phyloP scores from a whole-genome alignment of 2,797 vertebrate species.

The Clarias fuscus region DNA sequence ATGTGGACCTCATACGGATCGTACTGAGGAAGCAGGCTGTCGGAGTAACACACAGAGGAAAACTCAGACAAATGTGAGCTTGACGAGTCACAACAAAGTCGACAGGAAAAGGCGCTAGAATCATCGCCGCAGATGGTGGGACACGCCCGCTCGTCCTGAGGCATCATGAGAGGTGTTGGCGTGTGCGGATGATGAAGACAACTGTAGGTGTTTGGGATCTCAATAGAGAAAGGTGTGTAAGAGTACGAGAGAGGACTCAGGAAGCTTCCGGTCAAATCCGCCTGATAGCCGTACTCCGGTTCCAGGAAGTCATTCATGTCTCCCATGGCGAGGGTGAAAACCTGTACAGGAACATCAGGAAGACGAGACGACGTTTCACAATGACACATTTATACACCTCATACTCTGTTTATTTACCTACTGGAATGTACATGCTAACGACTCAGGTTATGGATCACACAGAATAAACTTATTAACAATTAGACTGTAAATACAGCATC shows the following conservation, averaged over 20 bases:
- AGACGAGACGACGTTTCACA: neutral
- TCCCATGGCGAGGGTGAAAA: neutral
- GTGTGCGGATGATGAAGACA: constrained; percentile 8
- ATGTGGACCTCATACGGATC: constrained; percentile 54
- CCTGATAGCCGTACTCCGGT: constrained; percentile 9
- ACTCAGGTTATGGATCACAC: neutral
- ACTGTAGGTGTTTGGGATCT: constrained; percentile 14
- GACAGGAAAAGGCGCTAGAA: constrained; percentile 37
- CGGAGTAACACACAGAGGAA: constrained; percentile 40
- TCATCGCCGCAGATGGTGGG: constrained; percentile 31
- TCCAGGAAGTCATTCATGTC: constrained; percentile 9
- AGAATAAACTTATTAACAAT: neutral
- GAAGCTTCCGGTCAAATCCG: neutral
- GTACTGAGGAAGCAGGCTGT: constrained; percentile 46
- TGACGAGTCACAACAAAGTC: constrained; percentile 39
- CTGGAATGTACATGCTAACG: neutral
- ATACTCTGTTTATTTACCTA: neutral
- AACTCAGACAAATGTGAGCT: constrained; percentile 32
- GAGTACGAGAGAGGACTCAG: neutral
- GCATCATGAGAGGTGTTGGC: neutral
- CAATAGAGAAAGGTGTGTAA: constrained; percentile 5
- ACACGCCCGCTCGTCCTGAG: neutral
- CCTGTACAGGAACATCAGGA: neutral
- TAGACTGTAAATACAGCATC: too few relatives aligned
- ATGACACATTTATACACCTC: neutral